Base-by-base conservation (phyloP, 2,888 invertebrate genomes). In the Hoplodrina ambigua region DNA sequence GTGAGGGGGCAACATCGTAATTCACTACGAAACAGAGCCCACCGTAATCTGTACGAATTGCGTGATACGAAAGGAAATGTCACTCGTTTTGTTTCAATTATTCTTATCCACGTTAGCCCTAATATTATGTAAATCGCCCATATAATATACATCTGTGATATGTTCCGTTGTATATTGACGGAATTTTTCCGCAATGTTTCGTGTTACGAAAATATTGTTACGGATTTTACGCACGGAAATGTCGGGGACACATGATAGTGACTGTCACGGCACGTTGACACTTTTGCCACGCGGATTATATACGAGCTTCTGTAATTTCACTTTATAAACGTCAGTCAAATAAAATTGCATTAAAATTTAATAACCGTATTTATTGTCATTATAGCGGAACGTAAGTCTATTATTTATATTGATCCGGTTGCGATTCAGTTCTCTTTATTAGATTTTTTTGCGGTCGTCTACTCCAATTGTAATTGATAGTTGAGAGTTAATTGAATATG, bases 31-130 rank as follows among this genome's bases (percentile, higher is more conserved):
- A 85, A 85, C 84, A 80, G 84, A 82, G 82, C 77, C 69, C 70
- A 80, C 84, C 80, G 86, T 88, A 90, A 92, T 92, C 89, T 89
- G 81, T 82, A 78, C 84, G 84, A 87, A 90, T 91, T 87, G 90
- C 92, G 92, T 92, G 92, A 91, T 89, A 85, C 74, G 89, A 88
- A 92, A 89, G 85, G 83, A 88, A 91, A 91, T 90, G 88, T 86
- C 86, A 87, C 85, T 86, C 89, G 87, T 88, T 92, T 89, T 89
- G 87, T 90, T 89, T 90, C 91, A 91, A 91, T 92, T 90, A 90
- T 87, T 86, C 83, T 78, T 79, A 84, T 80, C 82, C 83, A 84
- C 86, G 76, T 85, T 86, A 82, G 78, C 72, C 69, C 66, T 78
- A 86, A 90, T 87, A 85, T 85, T 85, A 88, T 86, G 85, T 83